Evolutionary conservation across 2,113 vertebrate genomes (phyloP).

Genomic region (Stictonetta naevosa): DNA sequence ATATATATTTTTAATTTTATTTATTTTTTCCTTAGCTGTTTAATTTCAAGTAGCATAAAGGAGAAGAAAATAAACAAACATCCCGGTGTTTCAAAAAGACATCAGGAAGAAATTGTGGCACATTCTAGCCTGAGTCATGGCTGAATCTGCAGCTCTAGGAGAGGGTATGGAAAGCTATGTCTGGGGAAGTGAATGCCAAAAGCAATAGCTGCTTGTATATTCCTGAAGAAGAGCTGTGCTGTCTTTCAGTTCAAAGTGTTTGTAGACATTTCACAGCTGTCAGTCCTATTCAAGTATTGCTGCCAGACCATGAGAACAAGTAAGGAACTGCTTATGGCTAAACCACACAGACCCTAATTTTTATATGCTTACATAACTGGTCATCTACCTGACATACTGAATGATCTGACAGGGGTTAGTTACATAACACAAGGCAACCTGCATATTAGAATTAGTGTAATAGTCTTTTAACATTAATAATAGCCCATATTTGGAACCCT

Average conservation of each 20-base stretch:
- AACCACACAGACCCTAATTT: accelerated
- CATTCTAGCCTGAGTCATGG: not conserved
- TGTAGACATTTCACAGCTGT: not conserved
- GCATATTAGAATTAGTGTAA: not conserved
- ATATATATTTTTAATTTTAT: too few species aligned
- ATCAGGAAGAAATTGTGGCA: not conserved
- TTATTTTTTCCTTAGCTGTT: not conserved
- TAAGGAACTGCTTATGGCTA: not conserved
- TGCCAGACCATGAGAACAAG: not conserved
- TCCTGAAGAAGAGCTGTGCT: not conserved
- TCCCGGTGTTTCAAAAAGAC: not conserved
- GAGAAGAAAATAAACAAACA: not conserved
- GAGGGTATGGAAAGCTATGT: accelerated
- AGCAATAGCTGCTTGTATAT: not conserved
- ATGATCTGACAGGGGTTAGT: not conserved
- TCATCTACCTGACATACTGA: not conserved
- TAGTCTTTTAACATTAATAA: not conserved
- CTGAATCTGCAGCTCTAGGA: not conserved
- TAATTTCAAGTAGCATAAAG: not conserved
- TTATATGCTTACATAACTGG: not conserved
- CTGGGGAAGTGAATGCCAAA: not conserved
- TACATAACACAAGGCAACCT: not conserved
- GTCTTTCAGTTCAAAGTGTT: not conserved
- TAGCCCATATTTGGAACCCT: not conserved
- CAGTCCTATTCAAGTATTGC: not conserved